Percentiles rank a stretch among this genome's conserved stretches.
These are phyloP conservation scores for Neogobius melanostomus DNA, from an alignment of 2,113 vertebrate genomes.

Conservation along the genomic window DNA sequence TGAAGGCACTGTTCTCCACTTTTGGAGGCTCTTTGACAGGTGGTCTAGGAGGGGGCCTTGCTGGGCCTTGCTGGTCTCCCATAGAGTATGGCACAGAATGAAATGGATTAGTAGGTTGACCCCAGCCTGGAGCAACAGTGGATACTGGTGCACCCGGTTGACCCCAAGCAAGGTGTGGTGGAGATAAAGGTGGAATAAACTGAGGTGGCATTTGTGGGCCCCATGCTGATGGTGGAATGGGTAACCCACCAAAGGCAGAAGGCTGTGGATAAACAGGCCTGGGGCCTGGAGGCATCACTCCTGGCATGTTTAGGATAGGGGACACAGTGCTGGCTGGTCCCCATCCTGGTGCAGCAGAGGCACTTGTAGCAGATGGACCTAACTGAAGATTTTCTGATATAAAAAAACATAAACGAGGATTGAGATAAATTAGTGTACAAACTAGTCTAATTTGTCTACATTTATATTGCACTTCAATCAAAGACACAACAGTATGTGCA, in stretches of 20 bases:
- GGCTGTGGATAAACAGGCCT: conserved; percentile 70
- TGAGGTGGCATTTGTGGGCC: conserved; percentile 70
- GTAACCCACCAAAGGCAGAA: conserved; percentile 67
- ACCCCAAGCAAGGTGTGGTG: conserved; percentile 76
- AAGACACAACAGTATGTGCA: too few relatives aligned
- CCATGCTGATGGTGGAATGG: conserved; percentile 77
- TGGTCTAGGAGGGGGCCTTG: conserved; percentile 83
- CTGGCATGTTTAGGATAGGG: conserved; percentile 68
- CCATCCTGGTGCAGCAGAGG: conserved; percentile 75
- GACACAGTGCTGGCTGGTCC: conserved; percentile 55
- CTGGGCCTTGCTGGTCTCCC: conserved; percentile 67
- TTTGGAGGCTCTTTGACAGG: conserved; percentile 73
- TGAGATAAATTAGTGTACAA: background rate
- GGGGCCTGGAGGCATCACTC: conserved; percentile 60
- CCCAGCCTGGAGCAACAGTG: conserved; percentile 70
- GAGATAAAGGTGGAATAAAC: conserved; percentile 66
- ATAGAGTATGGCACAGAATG: conserved; percentile 75
- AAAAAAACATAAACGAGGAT: background rate
- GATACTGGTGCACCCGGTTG: conserved; percentile 54
- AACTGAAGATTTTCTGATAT: conserved; percentile 77
- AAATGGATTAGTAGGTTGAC: conserved; percentile 82
- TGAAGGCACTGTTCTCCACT: conserved; percentile 87
- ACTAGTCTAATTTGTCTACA: background rate
- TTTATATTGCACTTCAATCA: too few relatives aligned
- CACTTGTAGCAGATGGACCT: conserved; percentile 60